Percentiles rank a stretch among this genome's conserved stretches.
Conservation (phyloP, 2,113 vertebrate genomes). For the Patagioenas fasciata region DNA sequence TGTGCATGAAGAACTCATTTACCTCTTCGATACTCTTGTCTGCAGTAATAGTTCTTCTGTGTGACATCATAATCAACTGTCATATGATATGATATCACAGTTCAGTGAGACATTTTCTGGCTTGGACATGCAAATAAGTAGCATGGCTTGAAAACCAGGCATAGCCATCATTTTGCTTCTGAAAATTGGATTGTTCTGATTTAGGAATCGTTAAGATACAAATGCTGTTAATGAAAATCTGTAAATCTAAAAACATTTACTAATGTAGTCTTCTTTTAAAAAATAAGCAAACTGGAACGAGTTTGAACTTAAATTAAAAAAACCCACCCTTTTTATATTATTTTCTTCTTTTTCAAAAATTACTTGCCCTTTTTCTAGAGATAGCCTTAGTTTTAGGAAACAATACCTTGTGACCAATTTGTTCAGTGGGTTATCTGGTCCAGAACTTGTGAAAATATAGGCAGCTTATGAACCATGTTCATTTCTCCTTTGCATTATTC, state of each 20-base stretch:
- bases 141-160: background rate
- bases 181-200: background rate
- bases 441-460: background rate
- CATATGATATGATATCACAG: background rate
- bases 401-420: background rate
- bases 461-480: accelerated
- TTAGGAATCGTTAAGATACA: background rate
- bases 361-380: background rate
- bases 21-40: background rate
- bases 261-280: background rate
- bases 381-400: background rate
- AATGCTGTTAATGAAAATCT: background rate
- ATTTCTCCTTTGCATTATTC: background rate
- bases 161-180: background rate
- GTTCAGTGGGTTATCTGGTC: background rate
- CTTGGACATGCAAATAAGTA: background rate
- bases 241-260: background rate
- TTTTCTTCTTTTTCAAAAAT: background rate
- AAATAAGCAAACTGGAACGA: background rate
- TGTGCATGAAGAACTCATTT: background rate
- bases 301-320: background rate
- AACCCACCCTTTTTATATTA: accelerated
- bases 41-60: background rate
- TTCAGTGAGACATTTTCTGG: background rate
- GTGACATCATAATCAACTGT: constrained; percentile 2